These are phyloP conservation scores for Grammomys surdaster DNA, from an alignment of 2,113 vertebrate species.

Conservation along the genomic window DNA sequence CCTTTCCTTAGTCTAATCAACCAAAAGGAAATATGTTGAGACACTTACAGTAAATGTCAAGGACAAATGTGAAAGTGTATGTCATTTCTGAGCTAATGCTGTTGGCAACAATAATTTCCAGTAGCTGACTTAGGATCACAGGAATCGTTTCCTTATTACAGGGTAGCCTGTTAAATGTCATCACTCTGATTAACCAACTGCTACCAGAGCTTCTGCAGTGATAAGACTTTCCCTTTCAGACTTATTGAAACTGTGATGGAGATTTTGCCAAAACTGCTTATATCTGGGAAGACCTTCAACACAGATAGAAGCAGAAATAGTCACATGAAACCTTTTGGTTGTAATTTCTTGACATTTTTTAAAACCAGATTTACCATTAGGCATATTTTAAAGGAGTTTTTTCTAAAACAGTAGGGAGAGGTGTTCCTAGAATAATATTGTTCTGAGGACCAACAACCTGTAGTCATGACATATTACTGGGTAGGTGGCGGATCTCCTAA, in stretches of 20 bases:
- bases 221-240: neutral
- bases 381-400: neutral
- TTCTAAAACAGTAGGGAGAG: neutral
- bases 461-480: neutral
- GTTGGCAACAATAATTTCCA: constrained; percentile 55
- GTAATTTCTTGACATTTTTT: constrained; percentile 14
- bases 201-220: neutral
- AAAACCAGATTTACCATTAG: neutral
- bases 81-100: constrained; percentile 64
- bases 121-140: constrained; percentile 35
- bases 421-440: constrained; percentile 2
- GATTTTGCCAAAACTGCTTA: neutral
- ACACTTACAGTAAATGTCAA: constrained; percentile 68
- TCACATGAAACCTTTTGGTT: neutral
- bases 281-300: neutral
- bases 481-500: neutral
- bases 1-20: constrained; percentile 48
- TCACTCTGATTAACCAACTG: constrained; percentile 48
- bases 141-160: constrained; percentile 30
- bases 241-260: neutral
- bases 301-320: neutral
- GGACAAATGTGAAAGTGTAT: constrained; percentile 60
- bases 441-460: neutral
- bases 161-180: constrained; percentile 52
- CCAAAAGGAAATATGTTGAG: constrained; percentile 64